Evolutionary conservation across 1,140 invertebrate genomes (phyloP).

Genomic region (Diachasma alloeum): DNA sequence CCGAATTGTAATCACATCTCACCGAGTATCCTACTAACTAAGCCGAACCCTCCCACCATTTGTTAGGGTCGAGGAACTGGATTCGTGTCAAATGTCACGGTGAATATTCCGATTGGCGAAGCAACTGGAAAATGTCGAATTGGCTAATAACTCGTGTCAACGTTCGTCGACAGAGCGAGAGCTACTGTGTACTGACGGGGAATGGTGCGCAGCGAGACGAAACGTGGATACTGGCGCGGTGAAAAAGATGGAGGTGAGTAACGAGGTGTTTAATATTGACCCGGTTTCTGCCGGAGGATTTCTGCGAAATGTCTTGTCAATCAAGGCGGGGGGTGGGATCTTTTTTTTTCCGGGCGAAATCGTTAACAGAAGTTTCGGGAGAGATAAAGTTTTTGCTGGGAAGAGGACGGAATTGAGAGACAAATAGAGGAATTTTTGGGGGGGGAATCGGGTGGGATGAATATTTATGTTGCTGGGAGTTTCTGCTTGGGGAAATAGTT

Average conservation of each 20-base stretch:
- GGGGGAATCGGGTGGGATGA: not conserved
- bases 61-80: not conserved
- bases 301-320: not conserved
- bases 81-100: not conserved
- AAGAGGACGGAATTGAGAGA: not conserved
- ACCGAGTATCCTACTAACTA: not conserved
- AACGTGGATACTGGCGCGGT: not conserved
- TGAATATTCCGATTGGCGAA: not conserved
- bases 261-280: constrained; percentile 20
- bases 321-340: not conserved
- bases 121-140: constrained; percentile 21
- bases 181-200: not conserved
- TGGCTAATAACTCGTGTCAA: constrained; percentile 29
- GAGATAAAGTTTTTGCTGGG: not conserved
- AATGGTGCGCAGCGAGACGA: constrained; percentile 13
- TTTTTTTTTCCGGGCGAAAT: not conserved
- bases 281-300: not conserved
- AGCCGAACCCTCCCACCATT: not conserved
- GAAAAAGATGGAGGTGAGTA: not conserved
- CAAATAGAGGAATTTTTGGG: not conserved
- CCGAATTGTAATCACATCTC: not conserved
- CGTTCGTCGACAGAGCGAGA: not conserved
- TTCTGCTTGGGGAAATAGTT: not conserved
- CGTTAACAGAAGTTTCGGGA: not conserved
- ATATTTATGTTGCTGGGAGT: not conserved